These are phyloP conservation scores for Daubentonia madagascariensis DNA, from an alignment of 2,113 vertebrate species.

Conservation along the genomic window DNA sequence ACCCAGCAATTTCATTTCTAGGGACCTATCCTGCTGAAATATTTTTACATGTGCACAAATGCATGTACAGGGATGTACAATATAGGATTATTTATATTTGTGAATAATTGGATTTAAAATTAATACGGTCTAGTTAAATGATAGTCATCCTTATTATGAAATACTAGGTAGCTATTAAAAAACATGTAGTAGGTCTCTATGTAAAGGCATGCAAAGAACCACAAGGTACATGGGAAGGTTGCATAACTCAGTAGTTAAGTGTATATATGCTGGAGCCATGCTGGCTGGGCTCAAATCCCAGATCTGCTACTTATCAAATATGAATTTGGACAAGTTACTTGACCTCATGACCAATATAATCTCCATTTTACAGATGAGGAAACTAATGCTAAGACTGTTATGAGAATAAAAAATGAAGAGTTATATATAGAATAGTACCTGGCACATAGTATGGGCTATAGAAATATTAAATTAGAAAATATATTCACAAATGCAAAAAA, in stretches of 20 bases:
- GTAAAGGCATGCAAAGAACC: not conserved
- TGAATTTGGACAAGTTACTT: not conserved
- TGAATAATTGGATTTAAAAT: constrained; percentile 28
- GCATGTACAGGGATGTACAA: not conserved
- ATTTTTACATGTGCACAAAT: not conserved
- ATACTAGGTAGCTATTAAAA: not conserved
- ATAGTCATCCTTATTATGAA: not conserved
- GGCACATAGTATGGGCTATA: not conserved
- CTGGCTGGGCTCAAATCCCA: not conserved
- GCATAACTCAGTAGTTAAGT: not conserved
- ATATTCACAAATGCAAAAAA: not conserved
- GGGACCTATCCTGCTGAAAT: not conserved
- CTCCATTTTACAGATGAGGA: not conserved
- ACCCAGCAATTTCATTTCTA: constrained; percentile 9
- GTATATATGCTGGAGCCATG: not conserved
- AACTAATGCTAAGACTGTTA: not conserved
- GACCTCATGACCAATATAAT: not conserved
- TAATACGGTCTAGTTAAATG: not conserved
- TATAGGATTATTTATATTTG: not conserved
- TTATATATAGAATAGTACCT: not conserved
- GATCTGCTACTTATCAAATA: not conserved
- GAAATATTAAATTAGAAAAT: constrained; percentile 2
- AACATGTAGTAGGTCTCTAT: not conserved
- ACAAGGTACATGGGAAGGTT: not conserved
- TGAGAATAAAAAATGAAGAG: not conserved